Conservation (phyloP, 2,888 invertebrate species). For the Cotesia congregata region DNA sequence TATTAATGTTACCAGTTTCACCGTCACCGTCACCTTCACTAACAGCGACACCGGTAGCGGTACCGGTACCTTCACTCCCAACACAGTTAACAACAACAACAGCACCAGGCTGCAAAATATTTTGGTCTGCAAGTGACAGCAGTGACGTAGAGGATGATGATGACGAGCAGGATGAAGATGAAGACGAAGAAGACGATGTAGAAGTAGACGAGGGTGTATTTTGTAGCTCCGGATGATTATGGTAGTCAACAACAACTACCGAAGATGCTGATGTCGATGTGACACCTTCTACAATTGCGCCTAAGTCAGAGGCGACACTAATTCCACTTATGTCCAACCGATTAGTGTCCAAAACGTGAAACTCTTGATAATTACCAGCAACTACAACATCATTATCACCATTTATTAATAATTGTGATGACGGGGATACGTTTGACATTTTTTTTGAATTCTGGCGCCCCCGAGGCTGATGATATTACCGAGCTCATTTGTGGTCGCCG, state of each 20-base stretch:
- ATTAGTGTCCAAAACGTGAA: constrained; percentile 15
- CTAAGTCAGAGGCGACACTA: constrained; percentile 18
- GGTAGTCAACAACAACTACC: constrained; percentile 2
- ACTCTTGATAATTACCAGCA: constrained; percentile 16
- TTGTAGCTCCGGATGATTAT: background rate
- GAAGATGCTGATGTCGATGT: constrained; percentile 12
- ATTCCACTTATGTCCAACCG: constrained; percentile 13
- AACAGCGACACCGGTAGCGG: background rate
- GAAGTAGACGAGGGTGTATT: background rate
- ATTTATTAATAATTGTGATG: constrained; percentile 58
- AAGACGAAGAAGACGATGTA: constrained; percentile 26
- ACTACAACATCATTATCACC: constrained; percentile 55
- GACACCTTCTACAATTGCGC: constrained; percentile 5
- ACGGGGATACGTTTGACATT: constrained; percentile 64
- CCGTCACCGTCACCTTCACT: background rate
- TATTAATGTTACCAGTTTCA: background rate
- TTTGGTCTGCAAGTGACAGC: background rate
- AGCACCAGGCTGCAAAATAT: background rate
- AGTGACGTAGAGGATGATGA: constrained; percentile 21
- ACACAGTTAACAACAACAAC: background rate
- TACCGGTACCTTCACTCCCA: background rate
- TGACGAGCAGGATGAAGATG: constrained; percentile 21
- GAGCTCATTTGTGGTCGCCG: constrained; percentile 63
- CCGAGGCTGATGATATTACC: constrained; percentile 53
- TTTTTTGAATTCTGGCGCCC: constrained; percentile 59